These are phyloP conservation scores for Chrysemys picta DNA, from an alignment of 2,113 vertebrate species.

Conservation along the genomic window DNA sequence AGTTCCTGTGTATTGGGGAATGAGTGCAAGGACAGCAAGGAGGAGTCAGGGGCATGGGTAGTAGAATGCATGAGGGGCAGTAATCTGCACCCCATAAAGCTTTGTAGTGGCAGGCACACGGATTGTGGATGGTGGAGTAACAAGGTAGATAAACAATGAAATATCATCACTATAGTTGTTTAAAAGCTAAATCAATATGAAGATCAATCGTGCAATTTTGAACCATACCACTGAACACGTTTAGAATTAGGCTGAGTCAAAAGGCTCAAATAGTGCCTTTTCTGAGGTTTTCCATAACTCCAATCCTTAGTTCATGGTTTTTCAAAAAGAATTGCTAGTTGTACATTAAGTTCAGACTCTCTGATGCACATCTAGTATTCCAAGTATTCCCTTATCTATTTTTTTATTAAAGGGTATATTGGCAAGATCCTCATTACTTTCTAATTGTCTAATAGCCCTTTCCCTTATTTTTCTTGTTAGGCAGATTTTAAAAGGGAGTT, in stretches of 20 bases:
- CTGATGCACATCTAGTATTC: background rate
- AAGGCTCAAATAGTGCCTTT: background rate
- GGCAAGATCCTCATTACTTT: background rate
- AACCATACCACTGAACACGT: rapidly evolving
- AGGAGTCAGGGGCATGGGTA: background rate
- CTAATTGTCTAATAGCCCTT: background rate
- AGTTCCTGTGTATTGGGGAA: background rate
- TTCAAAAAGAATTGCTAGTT: background rate
- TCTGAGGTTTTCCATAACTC: background rate
- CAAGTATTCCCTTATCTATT: background rate
- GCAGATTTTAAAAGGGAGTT: background rate
- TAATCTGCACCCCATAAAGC: background rate
- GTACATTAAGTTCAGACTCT: background rate
- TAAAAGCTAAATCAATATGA: background rate
- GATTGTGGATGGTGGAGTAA: background rate
- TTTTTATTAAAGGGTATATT: background rate
- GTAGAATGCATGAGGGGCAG: background rate
- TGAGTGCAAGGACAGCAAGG: background rate
- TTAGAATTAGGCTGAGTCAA: background rate
- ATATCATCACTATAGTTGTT: background rate
- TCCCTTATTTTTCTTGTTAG: background rate
- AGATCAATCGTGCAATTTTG: background rate
- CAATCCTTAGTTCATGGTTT: background rate
- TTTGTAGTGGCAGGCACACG: rapidly evolving
- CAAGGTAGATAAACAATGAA: background rate